A percentile compares a stretch with the other conserved stretches of the same genome.
phyloP scores from a whole-genome alignment of 2,888 invertebrate species.

The Philopedon plagiatum region DNA sequence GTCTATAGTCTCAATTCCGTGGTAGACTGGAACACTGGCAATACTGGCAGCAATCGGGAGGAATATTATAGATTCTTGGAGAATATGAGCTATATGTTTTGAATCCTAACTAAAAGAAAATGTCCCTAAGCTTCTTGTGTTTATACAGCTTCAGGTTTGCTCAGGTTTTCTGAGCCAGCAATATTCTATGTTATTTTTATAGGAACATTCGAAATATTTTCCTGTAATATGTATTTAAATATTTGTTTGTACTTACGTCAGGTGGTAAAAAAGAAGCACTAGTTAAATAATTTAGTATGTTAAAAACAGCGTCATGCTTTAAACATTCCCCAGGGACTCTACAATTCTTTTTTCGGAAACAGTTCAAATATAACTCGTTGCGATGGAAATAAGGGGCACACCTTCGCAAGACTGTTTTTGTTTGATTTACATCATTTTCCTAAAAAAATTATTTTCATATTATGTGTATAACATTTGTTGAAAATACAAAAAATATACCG shows the following conservation, averaged over 20 bases:
- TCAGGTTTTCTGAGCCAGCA: too few species aligned
- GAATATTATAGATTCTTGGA: slow-evolving; percentile 85
- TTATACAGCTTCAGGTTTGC: too few species aligned
- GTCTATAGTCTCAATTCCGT: slow-evolving; percentile 75
- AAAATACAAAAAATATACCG: too few species aligned
- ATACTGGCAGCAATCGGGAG: slow-evolving; percentile 87
- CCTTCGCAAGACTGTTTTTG: slow-evolving; percentile 74
- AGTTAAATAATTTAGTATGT: slow-evolving; percentile 87
- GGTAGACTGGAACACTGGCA: slow-evolving; percentile 80
- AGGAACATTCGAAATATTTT: too few species aligned
- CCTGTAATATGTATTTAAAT: too few species aligned
- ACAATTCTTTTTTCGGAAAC: slow-evolving; percentile 76
- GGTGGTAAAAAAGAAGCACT: slow-evolving; percentile 82
- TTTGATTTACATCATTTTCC: slow-evolving; percentile 78
- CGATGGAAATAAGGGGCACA: slow-evolving; percentile 86
- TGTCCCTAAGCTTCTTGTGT: too few species aligned
- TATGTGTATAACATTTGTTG: too few species aligned
- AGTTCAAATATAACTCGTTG: slow-evolving; percentile 81
- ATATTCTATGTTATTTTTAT: too few species aligned
- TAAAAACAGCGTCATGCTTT: slow-evolving; percentile 85
- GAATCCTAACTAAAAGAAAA: slow-evolving; percentile 66
- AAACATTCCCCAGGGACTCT: slow-evolving; percentile 84
- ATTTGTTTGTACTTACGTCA: slow-evolving; percentile 68
- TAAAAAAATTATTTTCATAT: too few species aligned
- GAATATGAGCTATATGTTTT: slow-evolving; percentile 66